These are phyloP conservation scores for Calameuta idolon DNA, from an alignment of 2,888 invertebrate genomes.

Conservation along the genomic window DNA sequence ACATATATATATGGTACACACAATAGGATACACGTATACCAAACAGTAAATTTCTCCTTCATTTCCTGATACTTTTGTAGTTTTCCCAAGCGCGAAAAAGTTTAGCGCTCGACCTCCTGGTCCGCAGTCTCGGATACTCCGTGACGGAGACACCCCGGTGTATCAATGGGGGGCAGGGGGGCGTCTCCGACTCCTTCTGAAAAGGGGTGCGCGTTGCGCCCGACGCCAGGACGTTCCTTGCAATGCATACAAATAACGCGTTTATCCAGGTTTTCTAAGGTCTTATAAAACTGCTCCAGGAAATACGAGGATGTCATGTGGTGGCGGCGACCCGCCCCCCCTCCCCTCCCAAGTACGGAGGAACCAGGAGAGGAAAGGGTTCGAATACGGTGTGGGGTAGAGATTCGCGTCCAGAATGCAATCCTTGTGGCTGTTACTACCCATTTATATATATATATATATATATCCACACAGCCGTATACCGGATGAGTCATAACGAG, in stretches of 20 bases:
- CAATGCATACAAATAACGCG: slow-evolving; percentile 11
- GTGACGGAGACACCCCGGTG: background rate
- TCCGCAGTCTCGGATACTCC: background rate
- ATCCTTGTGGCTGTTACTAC: background rate
- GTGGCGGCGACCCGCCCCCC: no score
- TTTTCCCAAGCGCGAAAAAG: background rate
- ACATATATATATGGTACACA: no score
- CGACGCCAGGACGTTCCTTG: background rate
- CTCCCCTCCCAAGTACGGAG: no score
- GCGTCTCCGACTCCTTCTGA: no score
- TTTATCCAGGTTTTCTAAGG: background rate
- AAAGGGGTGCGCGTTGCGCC: no score
- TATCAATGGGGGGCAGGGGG: background rate
- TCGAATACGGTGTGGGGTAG: no score
- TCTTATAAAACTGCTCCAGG: background rate
- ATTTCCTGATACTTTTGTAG: slow-evolving; percentile 11
- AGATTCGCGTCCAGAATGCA: no score
- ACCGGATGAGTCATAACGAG: no score
- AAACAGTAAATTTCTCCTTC: slow-evolving; percentile 26
- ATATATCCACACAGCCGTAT: no score
- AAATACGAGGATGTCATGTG: no score
- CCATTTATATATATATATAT: no score
- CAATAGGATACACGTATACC: background rate
- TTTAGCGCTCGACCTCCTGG: background rate
- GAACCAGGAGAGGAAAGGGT: no score